These are phyloP conservation scores for Halcyon badia DNA, from an alignment of 2,797 vertebrate genomes.

Conservation along the genomic window DNA sequence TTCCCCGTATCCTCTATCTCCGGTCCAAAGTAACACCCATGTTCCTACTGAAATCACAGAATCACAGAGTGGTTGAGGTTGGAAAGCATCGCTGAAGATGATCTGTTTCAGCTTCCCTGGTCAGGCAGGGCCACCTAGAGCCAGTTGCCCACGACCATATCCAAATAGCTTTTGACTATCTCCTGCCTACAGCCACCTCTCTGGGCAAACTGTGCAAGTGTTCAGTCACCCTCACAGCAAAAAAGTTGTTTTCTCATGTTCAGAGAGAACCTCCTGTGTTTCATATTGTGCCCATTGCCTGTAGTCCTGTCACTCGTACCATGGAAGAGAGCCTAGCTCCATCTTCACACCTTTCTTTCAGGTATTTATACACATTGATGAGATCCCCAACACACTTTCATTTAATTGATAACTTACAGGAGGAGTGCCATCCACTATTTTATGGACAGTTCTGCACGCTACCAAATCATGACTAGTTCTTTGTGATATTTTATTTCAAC, in stretches of 20 bases:
- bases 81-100: background rate
- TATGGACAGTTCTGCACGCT: background rate
- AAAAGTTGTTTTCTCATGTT: background rate
- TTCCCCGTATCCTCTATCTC: background rate
- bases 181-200: background rate
- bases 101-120: background rate
- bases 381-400: background rate
- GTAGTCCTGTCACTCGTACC: background rate
- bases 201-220: background rate
- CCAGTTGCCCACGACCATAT: background rate
- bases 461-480: background rate
- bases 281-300: background rate
- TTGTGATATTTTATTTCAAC: background rate
- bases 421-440: background rate
- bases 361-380: background rate
- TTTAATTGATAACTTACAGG: background rate
- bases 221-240: background rate
- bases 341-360: background rate
- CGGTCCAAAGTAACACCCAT: background rate
- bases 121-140: background rate
- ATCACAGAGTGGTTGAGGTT: background rate
- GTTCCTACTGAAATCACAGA: background rate
- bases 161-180: background rate
- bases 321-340: background rate
- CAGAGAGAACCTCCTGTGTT: background rate